Evolutionary conservation across 2,113 vertebrate genomes (phyloP).

Genomic region (Nannospalax galili): DNA sequence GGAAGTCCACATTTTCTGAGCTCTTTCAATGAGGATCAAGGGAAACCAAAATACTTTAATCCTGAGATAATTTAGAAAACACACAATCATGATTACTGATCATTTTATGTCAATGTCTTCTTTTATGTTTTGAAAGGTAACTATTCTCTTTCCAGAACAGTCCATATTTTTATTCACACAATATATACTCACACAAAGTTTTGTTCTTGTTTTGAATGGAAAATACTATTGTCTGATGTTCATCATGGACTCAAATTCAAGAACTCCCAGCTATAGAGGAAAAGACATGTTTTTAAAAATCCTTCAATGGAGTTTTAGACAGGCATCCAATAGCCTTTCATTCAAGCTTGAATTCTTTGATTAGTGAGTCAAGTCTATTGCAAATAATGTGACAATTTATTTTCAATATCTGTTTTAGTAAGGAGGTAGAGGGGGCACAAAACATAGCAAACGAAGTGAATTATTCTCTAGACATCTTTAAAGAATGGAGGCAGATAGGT

Average conservation of each 20-base stretch:
- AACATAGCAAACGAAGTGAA: constrained; percentile 8
- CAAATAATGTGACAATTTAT: not conserved
- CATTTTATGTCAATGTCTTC: not conserved
- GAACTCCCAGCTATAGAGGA: not conserved
- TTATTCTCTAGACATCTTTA: not conserved
- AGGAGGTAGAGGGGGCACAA: not conserved
- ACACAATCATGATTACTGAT: not conserved
- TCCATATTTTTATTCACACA: too few species aligned
- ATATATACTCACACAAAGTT: not conserved
- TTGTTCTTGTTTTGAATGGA: not conserved
- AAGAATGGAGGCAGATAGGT: not conserved
- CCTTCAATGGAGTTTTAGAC: not conserved
- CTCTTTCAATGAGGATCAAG: not conserved
- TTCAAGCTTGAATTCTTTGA: not conserved
- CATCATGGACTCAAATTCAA: not conserved
- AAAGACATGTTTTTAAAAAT: not conserved
- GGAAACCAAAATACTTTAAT: not conserved
- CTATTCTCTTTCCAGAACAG: too few species aligned
- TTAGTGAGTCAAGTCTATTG: not conserved
- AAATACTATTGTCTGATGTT: not conserved
- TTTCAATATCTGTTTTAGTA: not conserved
- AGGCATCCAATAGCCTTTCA: not conserved
- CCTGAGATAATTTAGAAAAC: not conserved
- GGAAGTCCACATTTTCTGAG: not conserved
- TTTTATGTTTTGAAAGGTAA: not conserved